Base-by-base conservation (phyloP, 1,140 invertebrate genomes). In the Reticulitermes speratus region DNA sequence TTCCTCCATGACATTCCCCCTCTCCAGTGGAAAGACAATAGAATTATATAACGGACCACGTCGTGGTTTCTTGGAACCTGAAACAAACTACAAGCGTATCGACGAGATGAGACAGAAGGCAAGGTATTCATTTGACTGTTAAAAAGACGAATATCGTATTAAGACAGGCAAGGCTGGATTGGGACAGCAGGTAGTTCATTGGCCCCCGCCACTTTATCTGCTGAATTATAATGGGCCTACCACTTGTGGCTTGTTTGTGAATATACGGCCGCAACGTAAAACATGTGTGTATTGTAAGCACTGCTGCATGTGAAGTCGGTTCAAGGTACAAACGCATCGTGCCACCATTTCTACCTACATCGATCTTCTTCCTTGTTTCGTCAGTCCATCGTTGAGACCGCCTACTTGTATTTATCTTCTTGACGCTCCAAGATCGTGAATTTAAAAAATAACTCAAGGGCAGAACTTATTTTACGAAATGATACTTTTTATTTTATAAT, bases 401-500 rank as follows among this genome's bases (percentile, higher is more conserved):
- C n/a, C 65, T 7, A 75, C n/a, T 30, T 75, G 2, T 25, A 3
- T 14, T 30, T n/a, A 59, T 45, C 45, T 48, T 45, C n/a, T 52
- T 32, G n/a, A n/a, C 83, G n/a, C 38, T 44, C 38, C 32, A 45
- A 30, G n/a, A 52, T 48, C 83, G 44, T 81, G 65, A 69, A 52
- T 85, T 85, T 81, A 25, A 75, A 85, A 30, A 25, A 81, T 81
- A 85, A 48, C 85, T 85, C 85, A 85, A 3, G 75, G 85, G 65
- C 44, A 82, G 38, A 86, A 86, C 83, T 84, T 65, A 86, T 83
- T 87, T 87, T 86, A 83, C n/a, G 86, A 86, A 84, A 59, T 84
- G 82, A 52, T 85, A 75, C 48, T 45, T 59, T 87, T 81, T 87
- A 75, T 81, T 44, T 87, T 87, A 87, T 75, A 85, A 87, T 83